Evolutionary conservation across 1,140 invertebrate species (phyloP), one percentile per base, ranked within the genome.

Genomic region (Pinna nobilis): DNA sequence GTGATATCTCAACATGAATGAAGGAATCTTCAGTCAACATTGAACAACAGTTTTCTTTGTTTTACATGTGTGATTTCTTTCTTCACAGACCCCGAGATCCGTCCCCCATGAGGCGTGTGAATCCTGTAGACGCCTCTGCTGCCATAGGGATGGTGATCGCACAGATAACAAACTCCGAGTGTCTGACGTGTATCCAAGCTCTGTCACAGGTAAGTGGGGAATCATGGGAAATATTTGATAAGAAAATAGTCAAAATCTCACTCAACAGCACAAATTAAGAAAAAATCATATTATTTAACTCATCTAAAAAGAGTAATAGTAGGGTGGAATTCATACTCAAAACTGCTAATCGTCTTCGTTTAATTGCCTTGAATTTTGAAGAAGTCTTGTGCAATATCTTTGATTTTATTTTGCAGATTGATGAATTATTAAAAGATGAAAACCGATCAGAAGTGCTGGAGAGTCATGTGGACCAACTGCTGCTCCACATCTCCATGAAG

Each of bases 401-500:
- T n/a, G 2, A n/a, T 37, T 57, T 55, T 50, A 35, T 39, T 60
- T 76, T 55, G 37, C 72, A 90, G 88, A 83, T 90, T 66, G 88
- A 90, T 80, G 88, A 89, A 68, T 82, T 91, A 35, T 67, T 91
- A 41, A 87, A 88, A 63, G 86, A 90, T 35, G 82, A 84, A 53
- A 86, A 87, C 15, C 82, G 85, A 66, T 80, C 82, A 33, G 78
- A 79, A 50, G 82, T 88, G 35, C 75, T 91, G 80, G 67, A 61
- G 13, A 76, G 83, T 32, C 91, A 94, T 83, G 93, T 95, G 80
- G 93, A 95, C 84, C 93, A 94, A 79, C 91, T 96, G 20, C 90
- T 96, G 49, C 85, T 91, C 57, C 92, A 93, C 0, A 90, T 94
- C 67, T 92, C 93, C 60, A 91, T 93, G 84, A 94, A 96, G 86